Conservation (phyloP, 2,797 vertebrate species). For the Kryptolebias ocellatus region DNA sequence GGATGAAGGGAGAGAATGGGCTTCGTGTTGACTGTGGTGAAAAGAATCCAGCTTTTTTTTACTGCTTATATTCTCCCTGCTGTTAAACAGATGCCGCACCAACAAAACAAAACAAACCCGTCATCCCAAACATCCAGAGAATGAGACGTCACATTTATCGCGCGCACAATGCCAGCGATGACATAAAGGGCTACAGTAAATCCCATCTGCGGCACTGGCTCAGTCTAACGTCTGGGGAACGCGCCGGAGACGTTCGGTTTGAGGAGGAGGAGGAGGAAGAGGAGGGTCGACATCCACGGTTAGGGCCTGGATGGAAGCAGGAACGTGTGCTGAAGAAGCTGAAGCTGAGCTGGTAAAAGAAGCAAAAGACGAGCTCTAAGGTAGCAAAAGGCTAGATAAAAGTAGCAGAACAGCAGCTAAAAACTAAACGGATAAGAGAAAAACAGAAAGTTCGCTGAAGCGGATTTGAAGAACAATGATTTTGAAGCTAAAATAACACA, state of each 20-base stretch:
- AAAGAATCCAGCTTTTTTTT: slow-evolving; percentile 13
- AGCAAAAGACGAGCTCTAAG: no score
- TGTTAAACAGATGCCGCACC: slow-evolving; percentile 19
- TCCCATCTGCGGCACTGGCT: slow-evolving; percentile 58
- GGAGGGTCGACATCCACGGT: slow-evolving; percentile 53
- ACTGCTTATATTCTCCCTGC: slow-evolving; percentile 7
- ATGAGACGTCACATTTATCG: slow-evolving; percentile 36
- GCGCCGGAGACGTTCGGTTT: slow-evolving; percentile 45
- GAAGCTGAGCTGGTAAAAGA: no score
- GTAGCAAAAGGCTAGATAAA: no score
- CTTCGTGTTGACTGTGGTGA: not conserved
- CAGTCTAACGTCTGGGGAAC: slow-evolving; percentile 61
- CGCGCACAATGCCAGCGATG: slow-evolving; percentile 33
- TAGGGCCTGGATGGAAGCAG: slow-evolving; percentile 18
- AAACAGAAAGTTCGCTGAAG: no score
- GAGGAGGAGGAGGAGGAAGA: slow-evolving; percentile 40
- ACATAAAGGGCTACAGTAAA: slow-evolving; percentile 55
- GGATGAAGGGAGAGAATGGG: slow-evolving; percentile 20
- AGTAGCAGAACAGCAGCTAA: not conserved
- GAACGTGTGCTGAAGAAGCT: no score
- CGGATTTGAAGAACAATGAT: no score
- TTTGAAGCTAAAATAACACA: no score
- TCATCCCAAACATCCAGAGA: slow-evolving; percentile 36
- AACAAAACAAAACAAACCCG: slow-evolving; percentile 3
- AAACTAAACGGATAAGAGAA: not conserved